Conservation (phyloP, 1,140 invertebrate species). For the Meloidogyne exigua region DNA sequence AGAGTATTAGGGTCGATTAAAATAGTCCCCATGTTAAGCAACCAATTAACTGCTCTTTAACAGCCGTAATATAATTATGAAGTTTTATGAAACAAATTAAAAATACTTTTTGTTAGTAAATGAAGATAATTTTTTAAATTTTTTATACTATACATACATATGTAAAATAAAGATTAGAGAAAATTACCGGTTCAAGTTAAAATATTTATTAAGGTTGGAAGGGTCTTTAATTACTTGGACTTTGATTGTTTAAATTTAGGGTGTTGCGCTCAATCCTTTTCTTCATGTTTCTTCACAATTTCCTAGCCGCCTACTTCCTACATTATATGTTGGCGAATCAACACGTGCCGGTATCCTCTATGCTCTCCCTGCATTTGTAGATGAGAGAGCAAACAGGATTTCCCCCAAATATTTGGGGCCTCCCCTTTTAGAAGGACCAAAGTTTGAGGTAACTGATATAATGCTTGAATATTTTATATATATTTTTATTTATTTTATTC, state of each 20-base stretch:
- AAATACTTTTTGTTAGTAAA: no score
- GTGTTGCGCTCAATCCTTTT: neutral
- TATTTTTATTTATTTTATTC: no score
- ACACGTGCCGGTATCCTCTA: constrained; percentile 78
- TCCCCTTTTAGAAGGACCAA: constrained; percentile 64
- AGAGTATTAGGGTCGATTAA: neutral
- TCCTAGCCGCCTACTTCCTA: constrained; percentile 71
- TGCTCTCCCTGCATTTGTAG: constrained; percentile 84
- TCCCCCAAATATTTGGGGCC: constrained; percentile 62
- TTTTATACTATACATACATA: no score
- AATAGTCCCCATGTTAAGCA: neutral
- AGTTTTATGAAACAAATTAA: no score
- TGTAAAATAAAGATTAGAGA: no score
- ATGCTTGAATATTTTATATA: neutral
- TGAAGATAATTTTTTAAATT: no score
- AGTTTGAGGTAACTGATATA: constrained; percentile 9
- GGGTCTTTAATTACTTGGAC: no score
- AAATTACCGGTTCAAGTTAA: no score
- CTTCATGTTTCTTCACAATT: constrained; percentile 10
- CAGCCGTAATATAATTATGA: no score
- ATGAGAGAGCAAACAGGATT: constrained; percentile 72
- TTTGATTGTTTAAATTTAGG: neutral
- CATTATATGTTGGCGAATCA: constrained; percentile 83
- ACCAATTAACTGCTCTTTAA: no score
- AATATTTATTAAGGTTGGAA: no score